Conservation (phyloP, 2,113 vertebrate genomes). For the Prionailurus viverrinus region DNA sequence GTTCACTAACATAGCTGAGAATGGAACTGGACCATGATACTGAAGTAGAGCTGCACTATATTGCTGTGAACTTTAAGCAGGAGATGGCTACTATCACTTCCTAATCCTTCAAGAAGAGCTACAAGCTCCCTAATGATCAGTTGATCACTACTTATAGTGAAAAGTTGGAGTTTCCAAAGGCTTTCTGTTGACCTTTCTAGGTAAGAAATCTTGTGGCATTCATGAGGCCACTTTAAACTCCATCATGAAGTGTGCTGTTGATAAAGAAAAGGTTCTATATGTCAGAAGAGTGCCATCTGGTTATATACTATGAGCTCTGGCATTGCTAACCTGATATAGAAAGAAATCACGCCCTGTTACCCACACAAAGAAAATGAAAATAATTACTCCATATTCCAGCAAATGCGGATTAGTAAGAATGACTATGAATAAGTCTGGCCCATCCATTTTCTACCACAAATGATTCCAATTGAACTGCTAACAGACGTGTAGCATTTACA, state of each 20-base stretch:
- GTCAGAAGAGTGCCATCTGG: slow-evolving; percentile 90
- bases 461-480: slow-evolving; percentile 58
- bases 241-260: slow-evolving; percentile 90
- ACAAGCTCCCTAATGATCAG: neutral
- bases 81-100: neutral
- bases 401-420: slow-evolving; percentile 92
- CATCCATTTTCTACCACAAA: slow-evolving; percentile 55
- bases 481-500: neutral
- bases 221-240: slow-evolving; percentile 90
- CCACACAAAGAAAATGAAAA: slow-evolving; percentile 91
- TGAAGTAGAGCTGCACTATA: slow-evolving; percentile 69
- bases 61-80: neutral
- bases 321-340: slow-evolving; percentile 90
- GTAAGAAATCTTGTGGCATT: slow-evolving; percentile 88
- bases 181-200: slow-evolving; percentile 91
- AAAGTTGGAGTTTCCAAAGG: slow-evolving; percentile 88
- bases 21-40: slow-evolving; percentile 56
- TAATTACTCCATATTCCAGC: slow-evolving; percentile 90
- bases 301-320: slow-evolving; percentile 89
- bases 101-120: slow-evolving; percentile 68
- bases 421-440: slow-evolving; percentile 84
- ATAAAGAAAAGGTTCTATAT: slow-evolving; percentile 90
- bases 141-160: slow-evolving; percentile 5
- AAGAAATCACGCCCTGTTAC: slow-evolving; percentile 89
- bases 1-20: slow-evolving; percentile 66